These are phyloP conservation scores for Hycleus cichorii DNA, from an alignment of 1,140 invertebrate species.

Conservation along the genomic window DNA sequence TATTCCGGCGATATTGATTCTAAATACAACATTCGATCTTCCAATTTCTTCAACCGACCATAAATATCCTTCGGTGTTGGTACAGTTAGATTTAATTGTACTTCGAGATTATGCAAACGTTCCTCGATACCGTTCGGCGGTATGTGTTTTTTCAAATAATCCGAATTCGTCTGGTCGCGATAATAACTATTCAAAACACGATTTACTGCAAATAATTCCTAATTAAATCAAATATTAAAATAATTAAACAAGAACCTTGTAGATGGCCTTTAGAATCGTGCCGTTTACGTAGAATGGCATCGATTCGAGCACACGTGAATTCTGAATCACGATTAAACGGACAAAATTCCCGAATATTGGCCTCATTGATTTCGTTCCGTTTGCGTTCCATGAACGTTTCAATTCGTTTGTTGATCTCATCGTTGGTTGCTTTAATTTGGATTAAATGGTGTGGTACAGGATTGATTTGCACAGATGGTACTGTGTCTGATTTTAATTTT, in stretches of 20 bases:
- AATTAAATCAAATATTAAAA: conserved; percentile 28
- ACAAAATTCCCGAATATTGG: conserved; percentile 62
- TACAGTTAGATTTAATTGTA: conserved; percentile 46
- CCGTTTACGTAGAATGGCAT: conserved; percentile 54
- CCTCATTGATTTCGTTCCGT: conserved; percentile 54
- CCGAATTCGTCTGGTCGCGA: conserved; percentile 36
- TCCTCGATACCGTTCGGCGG: conserved; percentile 47
- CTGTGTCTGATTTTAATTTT: conserved; percentile 23
- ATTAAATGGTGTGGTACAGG: conserved; percentile 44
- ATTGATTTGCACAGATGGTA: conserved; percentile 34
- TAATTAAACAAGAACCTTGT: conserved; percentile 47
- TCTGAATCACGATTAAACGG: conserved; percentile 37
- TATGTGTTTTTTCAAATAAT: conserved; percentile 33
- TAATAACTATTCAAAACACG: conserved; percentile 50
- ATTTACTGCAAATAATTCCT: conserved; percentile 43
- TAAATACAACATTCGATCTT: conserved; percentile 56
- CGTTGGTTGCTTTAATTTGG: conserved; percentile 52
- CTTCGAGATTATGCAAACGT: conserved; percentile 50
- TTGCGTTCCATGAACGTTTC: conserved; percentile 56
- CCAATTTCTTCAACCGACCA: conserved; percentile 55
- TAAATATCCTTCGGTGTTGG: conserved; percentile 52
- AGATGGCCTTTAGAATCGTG: conserved; percentile 63
- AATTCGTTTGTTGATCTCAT: conserved; percentile 53
- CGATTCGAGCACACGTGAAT: conserved; percentile 56
- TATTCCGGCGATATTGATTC: conserved; percentile 68